Percentiles rank a stretch among this genome's conserved stretches.
Conservation (phyloP, 1,140 invertebrate species). For the Pseudomyrmex dendroicus region DNA sequence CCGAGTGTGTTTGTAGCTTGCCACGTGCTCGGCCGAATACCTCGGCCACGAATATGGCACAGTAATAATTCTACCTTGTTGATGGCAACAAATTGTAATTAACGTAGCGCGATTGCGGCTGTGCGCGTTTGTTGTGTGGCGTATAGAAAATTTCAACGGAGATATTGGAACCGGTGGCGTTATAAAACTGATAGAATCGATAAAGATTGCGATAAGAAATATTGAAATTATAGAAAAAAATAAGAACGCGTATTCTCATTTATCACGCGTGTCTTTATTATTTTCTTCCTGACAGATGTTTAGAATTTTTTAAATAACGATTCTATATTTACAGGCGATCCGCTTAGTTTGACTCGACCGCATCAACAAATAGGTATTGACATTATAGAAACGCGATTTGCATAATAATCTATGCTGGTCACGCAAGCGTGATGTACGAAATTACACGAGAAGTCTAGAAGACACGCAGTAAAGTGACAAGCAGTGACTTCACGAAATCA, state of each 20-base stretch:
- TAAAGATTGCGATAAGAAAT: not conserved
- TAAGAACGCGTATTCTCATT: not conserved
- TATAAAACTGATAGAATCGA: not conserved
- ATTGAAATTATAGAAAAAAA: not conserved
- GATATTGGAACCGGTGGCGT: not conserved
- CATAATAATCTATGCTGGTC: not conserved
- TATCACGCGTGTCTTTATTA: not conserved
- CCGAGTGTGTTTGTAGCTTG: slow-evolving; percentile 20
- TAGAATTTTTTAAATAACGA: not conserved
- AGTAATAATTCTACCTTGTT: slow-evolving; percentile 35
- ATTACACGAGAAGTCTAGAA: not conserved
- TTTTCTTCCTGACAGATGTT: not conserved
- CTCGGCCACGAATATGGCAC: not conserved
- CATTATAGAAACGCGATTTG: slow-evolving; percentile 22
- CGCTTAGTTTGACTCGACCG: not conserved
- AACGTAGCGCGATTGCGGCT: not conserved
- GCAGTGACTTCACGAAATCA: too few relatives aligned
- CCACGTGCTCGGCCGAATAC: slow-evolving; percentile 28
- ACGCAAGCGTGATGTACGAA: not conserved
- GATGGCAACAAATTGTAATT: slow-evolving; percentile 46
- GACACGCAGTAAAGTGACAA: not conserved
- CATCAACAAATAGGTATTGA: slow-evolving; percentile 6
- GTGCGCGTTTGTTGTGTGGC: not conserved
- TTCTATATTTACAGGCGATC: not conserved
- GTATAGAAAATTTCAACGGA: slow-evolving; percentile 19